Evolutionary conservation across 1,140 invertebrate genomes (phyloP).

Genomic region (Phymorhynchus buccinoides): DNA sequence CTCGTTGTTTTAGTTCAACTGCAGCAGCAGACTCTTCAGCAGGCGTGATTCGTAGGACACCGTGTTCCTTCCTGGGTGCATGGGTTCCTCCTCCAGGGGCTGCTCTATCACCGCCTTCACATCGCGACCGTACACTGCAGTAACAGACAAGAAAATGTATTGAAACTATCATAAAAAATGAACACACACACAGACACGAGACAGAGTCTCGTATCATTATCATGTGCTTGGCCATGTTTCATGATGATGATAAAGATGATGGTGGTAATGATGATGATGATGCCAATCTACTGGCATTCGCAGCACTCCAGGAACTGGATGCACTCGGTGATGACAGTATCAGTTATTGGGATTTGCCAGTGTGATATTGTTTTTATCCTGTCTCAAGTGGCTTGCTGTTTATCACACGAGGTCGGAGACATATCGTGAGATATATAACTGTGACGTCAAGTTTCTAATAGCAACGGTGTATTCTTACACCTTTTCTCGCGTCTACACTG

Average conservation of each 20-base stretch:
- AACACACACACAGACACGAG: too few species aligned
- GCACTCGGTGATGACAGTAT: constrained; percentile 93
- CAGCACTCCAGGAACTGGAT: constrained; percentile 94
- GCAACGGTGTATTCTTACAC: too few species aligned
- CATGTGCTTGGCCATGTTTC: constrained; percentile 92
- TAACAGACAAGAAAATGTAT: constrained; percentile 2
- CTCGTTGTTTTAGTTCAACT: constrained; percentile 74
- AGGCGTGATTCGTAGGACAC: constrained; percentile 93
- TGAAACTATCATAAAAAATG: too few species aligned
- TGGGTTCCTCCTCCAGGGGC: constrained; percentile 82
- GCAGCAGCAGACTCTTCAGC: constrained; percentile 86
- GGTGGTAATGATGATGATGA: too few species aligned
- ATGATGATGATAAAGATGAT: too few species aligned
- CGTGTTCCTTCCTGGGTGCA: constrained; percentile 88
- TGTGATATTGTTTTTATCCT: too few species aligned
- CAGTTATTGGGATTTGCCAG: too few species aligned
- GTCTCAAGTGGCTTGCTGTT: too few species aligned
- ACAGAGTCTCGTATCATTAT: constrained; percentile 91
- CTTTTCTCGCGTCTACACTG: background rate
- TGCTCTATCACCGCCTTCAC: constrained; percentile 88
- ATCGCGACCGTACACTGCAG: constrained; percentile 88
- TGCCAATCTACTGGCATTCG: constrained; percentile 76
- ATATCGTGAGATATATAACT: too few species aligned
- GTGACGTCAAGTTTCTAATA: too few species aligned
- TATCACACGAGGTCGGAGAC: too few species aligned